Conservation (phyloP, 2,888 invertebrate genomes). For the Catocala sponsa region DNA sequence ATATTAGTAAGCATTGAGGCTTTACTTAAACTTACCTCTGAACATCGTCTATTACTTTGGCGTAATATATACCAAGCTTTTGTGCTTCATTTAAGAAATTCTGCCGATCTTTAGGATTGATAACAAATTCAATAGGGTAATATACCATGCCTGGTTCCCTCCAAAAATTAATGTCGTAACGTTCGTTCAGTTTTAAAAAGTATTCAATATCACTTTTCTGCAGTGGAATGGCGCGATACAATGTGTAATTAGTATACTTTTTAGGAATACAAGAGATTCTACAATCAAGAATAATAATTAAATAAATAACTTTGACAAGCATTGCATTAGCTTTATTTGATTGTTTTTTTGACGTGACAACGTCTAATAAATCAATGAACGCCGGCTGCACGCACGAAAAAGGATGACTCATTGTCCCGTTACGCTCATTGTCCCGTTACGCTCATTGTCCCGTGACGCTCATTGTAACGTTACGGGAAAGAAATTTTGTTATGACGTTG, state of each 20-base stretch:
- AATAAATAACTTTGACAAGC: no score
- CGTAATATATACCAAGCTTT: neutral
- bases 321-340: no score
- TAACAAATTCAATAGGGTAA: neutral
- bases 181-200: neutral
- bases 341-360: no score
- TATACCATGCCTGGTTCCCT: neutral
- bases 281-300: no score
- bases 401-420: no score
- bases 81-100: neutral
- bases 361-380: no score
- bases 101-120: neutral
- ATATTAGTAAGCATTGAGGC: no score
- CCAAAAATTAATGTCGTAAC: neutral
- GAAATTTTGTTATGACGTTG: no score
- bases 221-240: neutral
- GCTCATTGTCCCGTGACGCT: no score
- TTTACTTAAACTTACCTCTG: neutral
- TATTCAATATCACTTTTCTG: neutral
- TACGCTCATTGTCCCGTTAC: no score
- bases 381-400: no score
- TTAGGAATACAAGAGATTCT: neutral
- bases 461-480: no score
- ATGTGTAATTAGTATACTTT: neutral
- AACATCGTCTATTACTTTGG: neutral